A percentile compares a stretch with the other conserved stretches of the same genome.
phyloP scores from a whole-genome alignment of 2,113 vertebrate genomes.

The human (Homo sapiens) region DNA sequence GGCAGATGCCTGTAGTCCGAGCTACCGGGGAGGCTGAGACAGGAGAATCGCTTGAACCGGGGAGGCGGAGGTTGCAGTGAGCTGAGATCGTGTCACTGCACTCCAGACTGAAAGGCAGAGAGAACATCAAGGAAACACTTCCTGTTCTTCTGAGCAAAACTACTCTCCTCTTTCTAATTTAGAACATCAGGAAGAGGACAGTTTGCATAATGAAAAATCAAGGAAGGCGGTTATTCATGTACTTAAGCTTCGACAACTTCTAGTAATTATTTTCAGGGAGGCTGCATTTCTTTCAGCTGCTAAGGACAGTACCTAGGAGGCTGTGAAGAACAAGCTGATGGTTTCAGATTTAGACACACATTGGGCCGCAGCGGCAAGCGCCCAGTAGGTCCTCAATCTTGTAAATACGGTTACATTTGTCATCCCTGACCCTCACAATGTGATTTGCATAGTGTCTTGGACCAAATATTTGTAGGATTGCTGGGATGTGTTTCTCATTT shows the following conservation, averaged over 20 bases:
- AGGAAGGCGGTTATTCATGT: fast-evolving
- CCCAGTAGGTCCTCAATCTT: not conserved
- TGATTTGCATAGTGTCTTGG: fast-evolving
- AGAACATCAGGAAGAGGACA: not conserved
- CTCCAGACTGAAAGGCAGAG: too few species aligned
- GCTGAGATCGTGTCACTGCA: too few species aligned
- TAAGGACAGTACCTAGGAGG: not conserved
- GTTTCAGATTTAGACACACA: not conserved
- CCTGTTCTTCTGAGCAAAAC: not conserved
- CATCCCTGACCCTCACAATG: fast-evolving
- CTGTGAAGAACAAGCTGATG: not conserved
- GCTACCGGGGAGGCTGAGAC: too few species aligned
- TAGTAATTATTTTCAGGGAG: not conserved
- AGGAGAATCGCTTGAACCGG: too few species aligned
- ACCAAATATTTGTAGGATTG: not conserved
- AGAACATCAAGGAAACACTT: not conserved
- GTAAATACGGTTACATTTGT: fast-evolving
- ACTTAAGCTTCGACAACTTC: not conserved
- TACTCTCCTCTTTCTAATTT: not conserved
- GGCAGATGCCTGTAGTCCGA: too few species aligned
- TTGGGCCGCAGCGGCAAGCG: not conserved
- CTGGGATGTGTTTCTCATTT: not conserved
- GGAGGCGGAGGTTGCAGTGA: too few species aligned
- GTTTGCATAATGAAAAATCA: not conserved
- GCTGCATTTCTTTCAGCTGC: not conserved